These are phyloP conservation scores for Promerops cafer DNA, from an alignment of 2,113 vertebrate genomes.

Conservation along the genomic window DNA sequence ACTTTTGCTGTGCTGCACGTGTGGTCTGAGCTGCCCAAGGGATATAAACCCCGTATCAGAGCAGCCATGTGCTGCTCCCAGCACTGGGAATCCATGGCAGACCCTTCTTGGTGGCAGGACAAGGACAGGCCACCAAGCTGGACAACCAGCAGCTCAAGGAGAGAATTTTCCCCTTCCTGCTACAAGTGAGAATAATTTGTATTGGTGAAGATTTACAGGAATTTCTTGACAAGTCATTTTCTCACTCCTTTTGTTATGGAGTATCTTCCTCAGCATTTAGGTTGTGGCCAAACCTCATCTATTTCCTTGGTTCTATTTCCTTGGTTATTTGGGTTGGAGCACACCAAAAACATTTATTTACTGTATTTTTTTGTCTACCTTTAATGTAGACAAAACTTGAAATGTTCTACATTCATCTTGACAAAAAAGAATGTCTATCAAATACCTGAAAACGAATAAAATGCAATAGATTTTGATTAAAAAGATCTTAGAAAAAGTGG, in stretches of 20 bases:
- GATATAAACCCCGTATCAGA: background rate
- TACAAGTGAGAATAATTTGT: background rate
- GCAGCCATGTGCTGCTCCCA: background rate
- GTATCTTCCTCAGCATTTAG: background rate
- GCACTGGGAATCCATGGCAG: background rate
- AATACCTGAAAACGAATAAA: background rate
- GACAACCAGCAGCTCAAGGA: background rate
- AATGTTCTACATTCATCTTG: background rate
- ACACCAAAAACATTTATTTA: background rate
- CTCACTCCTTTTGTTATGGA: background rate
- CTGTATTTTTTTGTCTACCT: background rate
- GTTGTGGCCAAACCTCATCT: background rate
- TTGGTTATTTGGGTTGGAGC: background rate
- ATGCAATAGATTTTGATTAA: background rate
- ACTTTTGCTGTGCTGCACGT: slow-evolving; percentile 56
- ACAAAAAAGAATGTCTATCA: background rate
- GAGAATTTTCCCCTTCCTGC: background rate
- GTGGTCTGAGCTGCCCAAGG: slow-evolving; percentile 45
- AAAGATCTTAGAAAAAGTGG: background rate
- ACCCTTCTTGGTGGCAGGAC: background rate
- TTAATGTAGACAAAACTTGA: background rate
- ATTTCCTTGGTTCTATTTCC: background rate
- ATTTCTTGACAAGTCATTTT: background rate
- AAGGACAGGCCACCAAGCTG: background rate
- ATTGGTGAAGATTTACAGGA: background rate